Percentiles rank a stretch among this genome's conserved stretches.
These are phyloP conservation scores for human DNA, from an alignment of 2,113 vertebrate genomes.

Conservation along the genomic window GRCh38 chr17:55425001-55425500, in stretches of 20 bases:
- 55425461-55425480: neutral
- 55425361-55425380: neutral
- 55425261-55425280: neutral
- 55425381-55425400: neutral
- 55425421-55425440: neutral
- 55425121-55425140: neutral
- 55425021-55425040: neutral
- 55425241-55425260: neutral
- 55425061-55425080: neutral
- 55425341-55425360: neutral
- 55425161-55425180: neutral
- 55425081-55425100: constrained; percentile 16
- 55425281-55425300: constrained; percentile 21
- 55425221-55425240: neutral
- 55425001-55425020: neutral
- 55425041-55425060: neutral
- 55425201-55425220: constrained; percentile 38
- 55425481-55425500: neutral
- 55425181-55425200: neutral
- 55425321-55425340: constrained; percentile 44
- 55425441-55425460: constrained; percentile 45
- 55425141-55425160: neutral
- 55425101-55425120: neutral
- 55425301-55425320: neutral
- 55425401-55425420: neutral